Conservation (phyloP, 64 coral and sea anemone species). For the Astreopora myriophthalma region DNA sequence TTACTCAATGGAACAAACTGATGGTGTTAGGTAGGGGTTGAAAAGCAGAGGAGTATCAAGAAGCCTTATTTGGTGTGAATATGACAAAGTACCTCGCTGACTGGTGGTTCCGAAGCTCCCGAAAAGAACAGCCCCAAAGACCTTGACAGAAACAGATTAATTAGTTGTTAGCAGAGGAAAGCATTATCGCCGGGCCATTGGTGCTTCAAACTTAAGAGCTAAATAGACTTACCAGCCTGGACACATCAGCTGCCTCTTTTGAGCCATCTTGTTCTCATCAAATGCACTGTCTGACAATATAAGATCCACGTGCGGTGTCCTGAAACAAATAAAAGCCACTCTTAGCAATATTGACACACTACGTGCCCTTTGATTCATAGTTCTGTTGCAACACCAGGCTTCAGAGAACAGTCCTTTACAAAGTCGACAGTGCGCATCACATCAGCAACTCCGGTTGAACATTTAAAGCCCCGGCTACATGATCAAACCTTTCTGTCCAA, state of each 20-base stretch:
- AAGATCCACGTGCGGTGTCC: conserved; percentile 87
- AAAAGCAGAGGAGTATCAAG: not conserved
- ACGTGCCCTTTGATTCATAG: too few relatives aligned
- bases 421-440: too few relatives aligned
- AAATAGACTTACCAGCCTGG: conserved; percentile 88
- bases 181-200: not conserved
- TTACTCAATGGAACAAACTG: not conserved
- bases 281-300: conserved; percentile 87
- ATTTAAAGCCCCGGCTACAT: too few relatives aligned
- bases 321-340: conserved; percentile 3
- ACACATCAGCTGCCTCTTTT: conserved; percentile 80
- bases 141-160: conserved; percentile 9
- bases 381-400: too few relatives aligned
- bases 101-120: conserved; percentile 54
- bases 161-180: not conserved
- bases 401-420: too few relatives aligned
- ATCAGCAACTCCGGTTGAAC: too few relatives aligned
- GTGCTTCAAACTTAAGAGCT: not conserved
- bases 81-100: conserved; percentile 56
- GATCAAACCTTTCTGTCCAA: too few relatives aligned
- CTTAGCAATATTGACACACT: not conserved
- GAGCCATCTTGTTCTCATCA: conserved; percentile 40
- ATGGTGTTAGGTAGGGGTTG: not conserved
- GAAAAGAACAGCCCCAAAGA: conserved; percentile 67
- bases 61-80: not conserved